These are phyloP conservation scores for Tineola bisselliella DNA, from an alignment of 2,888 invertebrate genomes.

Conservation along the genomic window DNA sequence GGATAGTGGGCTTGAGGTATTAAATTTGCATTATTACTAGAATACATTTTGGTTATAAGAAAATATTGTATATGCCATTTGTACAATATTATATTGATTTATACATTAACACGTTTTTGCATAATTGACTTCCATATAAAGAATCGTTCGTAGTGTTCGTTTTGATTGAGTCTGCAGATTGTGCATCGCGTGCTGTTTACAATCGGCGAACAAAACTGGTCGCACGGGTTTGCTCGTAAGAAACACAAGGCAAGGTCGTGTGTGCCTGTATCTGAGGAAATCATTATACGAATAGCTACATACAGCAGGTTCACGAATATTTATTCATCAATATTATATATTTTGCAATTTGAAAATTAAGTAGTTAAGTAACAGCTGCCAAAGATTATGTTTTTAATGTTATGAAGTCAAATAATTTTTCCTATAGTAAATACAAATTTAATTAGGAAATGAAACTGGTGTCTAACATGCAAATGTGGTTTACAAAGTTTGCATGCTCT, in stretches of 20 bases:
- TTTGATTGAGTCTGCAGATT: conserved; percentile 4
- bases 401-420: no score
- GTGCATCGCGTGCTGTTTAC: conserved; percentile 34
- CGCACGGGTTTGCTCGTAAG: conserved; percentile 39
- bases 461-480: neutral
- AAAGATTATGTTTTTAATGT: no score
- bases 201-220: conserved; percentile 43
- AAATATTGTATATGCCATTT: no score
- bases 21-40: no score
- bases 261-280: conserved; percentile 29
- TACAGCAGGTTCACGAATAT: neutral
- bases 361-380: no score
- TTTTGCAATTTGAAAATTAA: no score
- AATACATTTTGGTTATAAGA: no score
- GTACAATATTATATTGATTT: no score
- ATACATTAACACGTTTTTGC: conserved; percentile 14
- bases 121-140: neutral
- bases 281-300: neutral
- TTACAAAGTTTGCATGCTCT: neutral
- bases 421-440: no score
- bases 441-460: neutral
- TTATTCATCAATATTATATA: no score
- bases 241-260: conserved; percentile 56
- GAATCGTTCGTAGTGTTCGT: conserved; percentile 19
- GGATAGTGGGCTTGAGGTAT: no score